Evolutionary conservation across 1,140 invertebrate species (phyloP).

Genomic region (Lerema accius): DNA sequence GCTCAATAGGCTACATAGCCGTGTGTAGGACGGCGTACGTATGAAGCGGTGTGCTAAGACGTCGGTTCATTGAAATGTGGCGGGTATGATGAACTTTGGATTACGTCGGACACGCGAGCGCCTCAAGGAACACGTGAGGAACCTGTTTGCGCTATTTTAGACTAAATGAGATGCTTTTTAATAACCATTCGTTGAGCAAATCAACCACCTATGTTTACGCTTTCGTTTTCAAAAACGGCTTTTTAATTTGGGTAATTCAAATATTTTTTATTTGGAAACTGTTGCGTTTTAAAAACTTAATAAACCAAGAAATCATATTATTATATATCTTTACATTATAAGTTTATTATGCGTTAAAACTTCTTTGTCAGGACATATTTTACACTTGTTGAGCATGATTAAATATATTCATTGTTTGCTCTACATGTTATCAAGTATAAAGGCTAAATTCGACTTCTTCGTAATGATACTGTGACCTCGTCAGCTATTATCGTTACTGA

Average conservation of each 20-base stretch:
- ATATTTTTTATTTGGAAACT: background rate
- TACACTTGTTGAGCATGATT: background rate
- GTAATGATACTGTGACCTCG: too few species aligned
- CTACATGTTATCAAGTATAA: background rate
- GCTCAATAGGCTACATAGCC: conserved; percentile 1
- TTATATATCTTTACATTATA: too few species aligned
- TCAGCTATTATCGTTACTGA: background rate
- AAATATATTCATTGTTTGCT: background rate
- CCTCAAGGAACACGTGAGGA: conserved; percentile 48
- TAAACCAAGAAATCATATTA: too few species aligned
- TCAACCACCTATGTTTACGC: conserved; percentile 7
- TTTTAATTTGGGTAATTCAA: background rate
- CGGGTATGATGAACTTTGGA: conserved; percentile 66
- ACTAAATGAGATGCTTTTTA: conserved; percentile 33
- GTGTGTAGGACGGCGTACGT: conserved; percentile 21
- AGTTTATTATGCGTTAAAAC: too few species aligned
- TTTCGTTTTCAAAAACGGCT: background rate
- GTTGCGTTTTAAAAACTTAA: too few species aligned
- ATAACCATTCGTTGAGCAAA: conserved; percentile 13
- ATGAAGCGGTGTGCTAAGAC: conserved; percentile 37
- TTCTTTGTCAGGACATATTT: background rate
- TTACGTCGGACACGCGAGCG: conserved; percentile 56
- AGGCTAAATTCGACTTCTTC: background rate
- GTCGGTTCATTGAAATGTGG: conserved; percentile 68
- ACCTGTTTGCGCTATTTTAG: conserved; percentile 55